Percentiles rank a stretch among this genome's conserved stretches.
Evolutionary conservation across 2,797 vertebrate species (phyloP).

Genomic region (Malacoctenus gilli): DNA sequence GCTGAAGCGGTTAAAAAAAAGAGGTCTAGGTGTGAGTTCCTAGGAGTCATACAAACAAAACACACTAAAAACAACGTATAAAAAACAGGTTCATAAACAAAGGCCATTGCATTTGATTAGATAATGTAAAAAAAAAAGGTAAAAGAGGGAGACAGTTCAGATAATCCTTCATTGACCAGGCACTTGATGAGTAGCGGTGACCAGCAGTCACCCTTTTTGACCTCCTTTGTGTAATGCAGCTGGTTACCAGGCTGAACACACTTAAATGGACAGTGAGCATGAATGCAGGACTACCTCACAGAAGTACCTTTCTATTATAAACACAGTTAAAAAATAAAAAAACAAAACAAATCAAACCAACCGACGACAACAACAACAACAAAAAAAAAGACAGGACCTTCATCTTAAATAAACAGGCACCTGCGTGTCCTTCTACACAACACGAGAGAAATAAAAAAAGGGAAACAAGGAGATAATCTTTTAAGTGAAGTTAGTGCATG

Average conservation of each 20-base stretch:
- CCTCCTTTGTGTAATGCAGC: slow-evolving; percentile 59
- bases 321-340: slow-evolving; percentile 47
- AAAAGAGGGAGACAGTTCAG: slow-evolving; percentile 54
- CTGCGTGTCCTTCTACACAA: slow-evolving; percentile 79
- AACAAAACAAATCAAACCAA: too few species aligned
- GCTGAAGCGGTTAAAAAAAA: slow-evolving; percentile 83
- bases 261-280: slow-evolving; percentile 58
- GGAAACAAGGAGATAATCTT: slow-evolving; percentile 59
- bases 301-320: slow-evolving; percentile 76
- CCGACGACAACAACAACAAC: too few species aligned
- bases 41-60: slow-evolving; percentile 74
- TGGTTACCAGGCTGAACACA: slow-evolving; percentile 56
- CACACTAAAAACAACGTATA: slow-evolving; percentile 76
- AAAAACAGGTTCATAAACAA: slow-evolving; percentile 79
- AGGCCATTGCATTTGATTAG: slow-evolving; percentile 81
- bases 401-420: slow-evolving; percentile 82
- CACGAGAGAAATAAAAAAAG: slow-evolving; percentile 59
- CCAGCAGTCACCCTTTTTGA: slow-evolving; percentile 62
- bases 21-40: slow-evolving; percentile 70
- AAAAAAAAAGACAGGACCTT: slow-evolving; percentile 79
- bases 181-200: slow-evolving; percentile 84
- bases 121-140: slow-evolving; percentile 67
- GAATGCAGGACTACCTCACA: slow-evolving; percentile 50
- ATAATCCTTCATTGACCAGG: slow-evolving; percentile 96
- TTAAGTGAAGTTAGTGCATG: slow-evolving; percentile 83